Percentiles rank a stretch among this genome's conserved stretches.
Conservation (phyloP, 23 tunicate species). For the Trididemnum miniatum region DNA sequence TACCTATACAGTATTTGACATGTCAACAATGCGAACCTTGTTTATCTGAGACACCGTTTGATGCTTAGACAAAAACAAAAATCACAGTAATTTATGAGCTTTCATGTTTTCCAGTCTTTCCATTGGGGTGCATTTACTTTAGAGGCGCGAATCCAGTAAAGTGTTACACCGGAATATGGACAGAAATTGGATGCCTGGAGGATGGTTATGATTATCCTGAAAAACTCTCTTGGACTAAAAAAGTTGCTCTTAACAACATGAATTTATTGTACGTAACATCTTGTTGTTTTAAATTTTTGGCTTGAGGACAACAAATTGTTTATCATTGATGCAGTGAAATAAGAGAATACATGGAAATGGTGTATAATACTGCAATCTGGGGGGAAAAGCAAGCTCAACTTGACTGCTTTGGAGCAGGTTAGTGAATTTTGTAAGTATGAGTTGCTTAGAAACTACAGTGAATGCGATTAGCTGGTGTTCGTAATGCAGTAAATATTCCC, state of each 20-base stretch:
- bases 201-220: conserved; percentile 2
- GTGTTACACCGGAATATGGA: background rate
- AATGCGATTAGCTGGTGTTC: too few relatives aligned
- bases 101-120: conserved; percentile 1
- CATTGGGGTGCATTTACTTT: background rate
- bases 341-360: background rate
- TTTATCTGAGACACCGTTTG: too few relatives aligned
- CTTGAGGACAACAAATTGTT: background rate
- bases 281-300: background rate
- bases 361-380: background rate
- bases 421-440: too few relatives aligned
- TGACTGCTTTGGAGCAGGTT: conserved; percentile 10
- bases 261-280: background rate
- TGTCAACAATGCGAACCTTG: background rate
- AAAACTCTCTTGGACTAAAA: background rate
- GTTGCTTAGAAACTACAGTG: too few relatives aligned
- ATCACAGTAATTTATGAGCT: too few relatives aligned
- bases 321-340: background rate
- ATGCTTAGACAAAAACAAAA: too few relatives aligned
- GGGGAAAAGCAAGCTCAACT: conserved; percentile 25
- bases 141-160: background rate
- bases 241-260: background rate
- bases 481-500: too few relatives aligned
- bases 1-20: too few relatives aligned
- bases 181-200: background rate